These are phyloP conservation scores for Lagria hirta DNA, from an alignment of 2,888 invertebrate species.

Conservation along the genomic window DNA sequence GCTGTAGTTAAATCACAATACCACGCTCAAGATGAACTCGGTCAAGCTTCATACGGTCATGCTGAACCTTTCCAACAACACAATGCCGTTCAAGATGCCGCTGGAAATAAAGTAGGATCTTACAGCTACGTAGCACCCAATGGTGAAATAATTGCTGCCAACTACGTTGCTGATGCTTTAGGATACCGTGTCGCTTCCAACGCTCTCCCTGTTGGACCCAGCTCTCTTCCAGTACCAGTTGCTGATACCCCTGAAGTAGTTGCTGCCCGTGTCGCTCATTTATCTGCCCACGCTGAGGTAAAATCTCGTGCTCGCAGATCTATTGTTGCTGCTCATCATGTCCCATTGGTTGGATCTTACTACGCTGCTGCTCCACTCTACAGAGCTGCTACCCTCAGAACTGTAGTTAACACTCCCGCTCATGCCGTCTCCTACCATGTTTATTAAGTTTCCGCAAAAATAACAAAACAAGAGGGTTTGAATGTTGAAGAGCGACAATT, in stretches of 20 bases:
- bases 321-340: constrained; percentile 16
- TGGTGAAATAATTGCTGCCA: constrained; percentile 52
- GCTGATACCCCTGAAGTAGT: constrained; percentile 48
- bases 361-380: constrained; percentile 19
- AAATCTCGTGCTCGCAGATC: constrained; percentile 35
- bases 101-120: constrained; percentile 52
- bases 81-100: constrained; percentile 49
- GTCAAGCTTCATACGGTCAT: constrained; percentile 52
- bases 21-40: constrained; percentile 53
- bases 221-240: constrained; percentile 36
- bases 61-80: constrained; percentile 50
- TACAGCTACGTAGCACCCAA: constrained; percentile 56
- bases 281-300: constrained; percentile 47
- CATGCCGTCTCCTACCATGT: constrained; percentile 52
- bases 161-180: constrained; percentile 53
- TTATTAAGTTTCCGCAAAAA: constrained; percentile 34
- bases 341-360: constrained; percentile 7
- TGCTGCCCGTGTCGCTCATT: constrained; percentile 54
- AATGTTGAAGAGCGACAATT: constrained; percentile 21
- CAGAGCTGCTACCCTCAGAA: constrained; percentile 40
- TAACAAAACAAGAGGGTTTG: constrained; percentile 20
- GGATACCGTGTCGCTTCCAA: constrained; percentile 54
- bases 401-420: constrained; percentile 52
- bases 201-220: constrained; percentile 52
- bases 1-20: constrained; percentile 48